These are phyloP conservation scores for Halocaridina rubra DNA, from an alignment of 2,888 invertebrate species.

Conservation along the genomic window DNA sequence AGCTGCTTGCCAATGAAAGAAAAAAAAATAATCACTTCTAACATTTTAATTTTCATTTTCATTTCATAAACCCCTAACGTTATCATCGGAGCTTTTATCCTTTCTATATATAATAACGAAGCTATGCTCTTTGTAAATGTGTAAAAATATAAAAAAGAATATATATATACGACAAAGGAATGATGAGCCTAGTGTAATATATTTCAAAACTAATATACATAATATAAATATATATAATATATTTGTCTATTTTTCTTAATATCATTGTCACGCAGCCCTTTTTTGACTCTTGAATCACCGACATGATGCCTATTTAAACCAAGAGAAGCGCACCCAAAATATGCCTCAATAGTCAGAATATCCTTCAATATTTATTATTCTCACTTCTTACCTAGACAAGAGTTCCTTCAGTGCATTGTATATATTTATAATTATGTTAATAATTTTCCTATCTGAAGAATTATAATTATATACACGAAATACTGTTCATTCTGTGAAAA, in stretches of 20 bases:
- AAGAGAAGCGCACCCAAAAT: conserved; percentile 44
- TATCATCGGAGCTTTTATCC: too few relatives aligned
- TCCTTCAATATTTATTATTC: conserved; percentile 18
- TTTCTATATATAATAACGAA: too few relatives aligned
- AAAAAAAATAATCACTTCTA: background rate
- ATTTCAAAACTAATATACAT: too few relatives aligned
- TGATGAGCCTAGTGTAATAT: too few relatives aligned
- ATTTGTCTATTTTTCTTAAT: background rate
- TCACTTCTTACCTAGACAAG: conserved; percentile 31
- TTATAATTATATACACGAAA: background rate
- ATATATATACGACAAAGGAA: too few relatives aligned
- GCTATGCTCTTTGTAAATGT: too few relatives aligned
- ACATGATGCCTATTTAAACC: conserved; percentile 39
- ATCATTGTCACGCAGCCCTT: conserved; percentile 28
- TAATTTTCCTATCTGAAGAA: too few relatives aligned
- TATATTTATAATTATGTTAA: too few relatives aligned
- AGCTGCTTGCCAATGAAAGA: conserved; percentile 29
- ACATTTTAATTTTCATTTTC: background rate
- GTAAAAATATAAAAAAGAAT: too few relatives aligned
- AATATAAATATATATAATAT: too few relatives aligned
- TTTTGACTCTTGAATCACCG: conserved; percentile 8
- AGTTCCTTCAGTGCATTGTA: conserved; percentile 37
- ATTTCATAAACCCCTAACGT: too few relatives aligned
- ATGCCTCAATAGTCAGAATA: conserved; percentile 24
- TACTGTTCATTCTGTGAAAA: background rate